Evolutionary conservation across 1,140 invertebrate species (phyloP).

Genomic region (Micrasema longulum): DNA sequence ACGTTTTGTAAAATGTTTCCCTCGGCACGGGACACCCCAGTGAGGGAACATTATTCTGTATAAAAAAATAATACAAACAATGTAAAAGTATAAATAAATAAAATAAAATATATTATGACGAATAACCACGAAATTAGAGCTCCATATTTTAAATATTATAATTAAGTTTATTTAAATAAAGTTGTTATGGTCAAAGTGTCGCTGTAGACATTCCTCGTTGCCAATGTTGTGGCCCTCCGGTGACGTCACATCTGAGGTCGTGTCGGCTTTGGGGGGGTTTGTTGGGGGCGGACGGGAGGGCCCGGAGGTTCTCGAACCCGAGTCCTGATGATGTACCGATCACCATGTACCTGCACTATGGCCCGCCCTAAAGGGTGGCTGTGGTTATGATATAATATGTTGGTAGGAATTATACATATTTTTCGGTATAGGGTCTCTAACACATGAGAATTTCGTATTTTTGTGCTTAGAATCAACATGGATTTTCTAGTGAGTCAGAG

Average conservation of each 20-base stretch:
- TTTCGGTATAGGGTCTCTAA: no score
- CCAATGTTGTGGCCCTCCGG: background rate
- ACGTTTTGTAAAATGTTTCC: no score
- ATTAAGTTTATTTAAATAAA: background rate
- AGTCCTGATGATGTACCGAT: no score
- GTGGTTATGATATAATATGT: conserved; percentile 1
- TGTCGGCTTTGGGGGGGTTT: background rate
- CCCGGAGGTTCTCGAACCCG: conserved; percentile 20
- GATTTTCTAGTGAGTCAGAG: no score
- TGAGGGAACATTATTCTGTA: no score
- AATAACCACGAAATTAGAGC: background rate
- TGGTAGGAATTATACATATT: no score
- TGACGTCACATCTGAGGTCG: conserved; percentile 20
- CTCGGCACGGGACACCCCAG: no score
- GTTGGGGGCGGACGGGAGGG: background rate
- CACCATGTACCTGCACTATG: background rate
- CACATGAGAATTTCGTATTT: no score
- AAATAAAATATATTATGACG: background rate
- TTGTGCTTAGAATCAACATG: no score
- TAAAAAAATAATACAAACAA: no score
- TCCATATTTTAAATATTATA: background rate
- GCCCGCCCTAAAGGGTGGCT: background rate
- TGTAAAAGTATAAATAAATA: no score
- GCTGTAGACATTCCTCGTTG: background rate
- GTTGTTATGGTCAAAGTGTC: no score